Base-by-base conservation (phyloP, 2,113 vertebrate genomes). In the Acanthisitta chloris region DNA sequence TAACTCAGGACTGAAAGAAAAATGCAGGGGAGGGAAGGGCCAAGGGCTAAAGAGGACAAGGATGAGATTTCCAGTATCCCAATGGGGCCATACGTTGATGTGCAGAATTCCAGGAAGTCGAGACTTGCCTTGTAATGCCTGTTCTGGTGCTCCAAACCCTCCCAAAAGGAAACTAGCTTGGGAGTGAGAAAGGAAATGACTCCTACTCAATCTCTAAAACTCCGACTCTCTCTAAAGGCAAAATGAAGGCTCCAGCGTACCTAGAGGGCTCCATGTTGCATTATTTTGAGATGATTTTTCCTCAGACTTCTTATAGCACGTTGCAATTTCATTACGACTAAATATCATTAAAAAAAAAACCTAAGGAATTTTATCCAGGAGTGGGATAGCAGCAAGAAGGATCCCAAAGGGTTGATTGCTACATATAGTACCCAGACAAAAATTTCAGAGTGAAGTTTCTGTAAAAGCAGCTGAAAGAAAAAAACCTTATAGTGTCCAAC, bases 31-130 rank as follows among this genome's bases (percentile, higher is more conserved):
- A 76, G 6, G 26, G 79, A 90, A 85, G 28, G 9, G 29, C 31
- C 15, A 80, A 62, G 17, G 20, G 20, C 7, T 52, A 59, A 86
- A 52, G 34, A 67, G 8, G 14, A 55, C 34, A 82, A 82, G 26
- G 59, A 64, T 40, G 58, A 91, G 25, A 86, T 26, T 64, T 72
- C 42, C 46, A 71, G 33, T 33, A 66, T 62, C 19, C 42, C 55
- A 85, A 2, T 33, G 34, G 54, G 49, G 73, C 11, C 0, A 0
- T 21, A 73, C 29, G 3, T 1, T 51, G 26, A 73, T 12, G 10
- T 69, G 54, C 6, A 17, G 42, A n/a, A 84, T 81, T 84, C 69
- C 69, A 57, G 54, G 26, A 94, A 76, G 34, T 7, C 2, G 1
- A 80, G 17, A 81, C 28, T 64, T 73, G 48, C 40, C 45, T 87